phyloP scores from a whole-genome alignment of 2,797 vertebrate genomes.

The Artibeus jamaicensis region DNA sequence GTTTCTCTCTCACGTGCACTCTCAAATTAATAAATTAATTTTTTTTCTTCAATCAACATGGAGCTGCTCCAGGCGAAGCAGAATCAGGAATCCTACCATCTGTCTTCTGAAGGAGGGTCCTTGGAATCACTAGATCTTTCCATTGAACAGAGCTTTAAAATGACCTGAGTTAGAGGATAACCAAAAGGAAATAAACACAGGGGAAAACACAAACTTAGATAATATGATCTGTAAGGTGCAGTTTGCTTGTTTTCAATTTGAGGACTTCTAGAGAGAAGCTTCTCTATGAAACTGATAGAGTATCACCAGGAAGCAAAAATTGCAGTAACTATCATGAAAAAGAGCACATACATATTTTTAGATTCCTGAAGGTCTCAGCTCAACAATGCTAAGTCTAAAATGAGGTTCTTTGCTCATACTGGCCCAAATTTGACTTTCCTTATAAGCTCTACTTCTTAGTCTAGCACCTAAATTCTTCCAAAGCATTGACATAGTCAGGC shows the following conservation, averaged over 20 bases:
- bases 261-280: not conserved
- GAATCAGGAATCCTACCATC: not conserved
- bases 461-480: not conserved
- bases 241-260: not conserved
- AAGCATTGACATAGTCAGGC: not conserved
- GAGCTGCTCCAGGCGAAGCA: not conserved
- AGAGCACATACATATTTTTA: not conserved
- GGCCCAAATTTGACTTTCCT: not conserved
- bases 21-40: too few species aligned
- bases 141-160: not conserved
- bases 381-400: not conserved
- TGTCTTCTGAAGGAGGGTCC: not conserved
- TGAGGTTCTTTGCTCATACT: not conserved
- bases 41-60: not conserved
- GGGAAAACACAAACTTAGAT: not conserved
- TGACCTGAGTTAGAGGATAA: not conserved
- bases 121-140: not conserved
- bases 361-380: not conserved
- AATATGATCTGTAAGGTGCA: not conserved
- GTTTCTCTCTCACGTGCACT: too few species aligned
- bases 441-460: not conserved
- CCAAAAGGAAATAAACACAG: not conserved
- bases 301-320: not conserved
- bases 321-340: not conserved
- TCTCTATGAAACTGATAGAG: not conserved